Conservation (phyloP, 2,888 invertebrate species). For the Clostera curtula region DNA sequence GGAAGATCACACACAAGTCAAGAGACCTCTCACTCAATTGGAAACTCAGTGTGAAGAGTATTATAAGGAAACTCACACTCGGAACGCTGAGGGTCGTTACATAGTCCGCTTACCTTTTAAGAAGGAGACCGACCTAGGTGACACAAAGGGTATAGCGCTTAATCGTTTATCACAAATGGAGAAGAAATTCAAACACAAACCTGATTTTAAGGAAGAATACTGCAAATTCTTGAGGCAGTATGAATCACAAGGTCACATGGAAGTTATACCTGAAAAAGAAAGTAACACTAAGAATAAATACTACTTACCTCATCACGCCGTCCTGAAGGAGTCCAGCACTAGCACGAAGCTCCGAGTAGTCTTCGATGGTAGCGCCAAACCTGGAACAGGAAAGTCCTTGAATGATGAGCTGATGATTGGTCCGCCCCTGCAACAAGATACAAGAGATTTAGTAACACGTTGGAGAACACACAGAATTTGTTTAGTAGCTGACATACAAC, state of each 20-base stretch:
- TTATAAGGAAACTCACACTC: not conserved
- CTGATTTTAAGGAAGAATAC: not conserved
- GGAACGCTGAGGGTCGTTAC: constrained; percentile 12
- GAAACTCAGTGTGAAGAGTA: not conserved
- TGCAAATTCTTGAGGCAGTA: not conserved
- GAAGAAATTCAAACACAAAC: not conserved
- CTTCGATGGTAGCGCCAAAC: no score
- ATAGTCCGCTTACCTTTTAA: not conserved
- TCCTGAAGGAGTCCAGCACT: no score
- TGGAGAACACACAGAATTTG: constrained; percentile 6
- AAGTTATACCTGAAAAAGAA: not conserved
- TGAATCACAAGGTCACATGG: not conserved
- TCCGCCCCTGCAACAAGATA: not conserved
- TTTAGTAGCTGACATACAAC: constrained; percentile 13
- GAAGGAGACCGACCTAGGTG: not conserved
- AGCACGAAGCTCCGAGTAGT: no score
- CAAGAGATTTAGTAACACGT: not conserved
- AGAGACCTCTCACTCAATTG: not conserved
- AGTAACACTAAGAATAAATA: not conserved
- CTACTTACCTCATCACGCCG: no score
- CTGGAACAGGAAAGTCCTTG: not conserved
- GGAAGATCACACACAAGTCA: not conserved
- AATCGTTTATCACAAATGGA: not conserved
- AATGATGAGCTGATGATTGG: not conserved
- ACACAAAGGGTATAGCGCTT: not conserved